These are phyloP conservation scores for Mamestra configurata DNA, from an alignment of 1,140 invertebrate species.

Conservation along the genomic window DNA sequence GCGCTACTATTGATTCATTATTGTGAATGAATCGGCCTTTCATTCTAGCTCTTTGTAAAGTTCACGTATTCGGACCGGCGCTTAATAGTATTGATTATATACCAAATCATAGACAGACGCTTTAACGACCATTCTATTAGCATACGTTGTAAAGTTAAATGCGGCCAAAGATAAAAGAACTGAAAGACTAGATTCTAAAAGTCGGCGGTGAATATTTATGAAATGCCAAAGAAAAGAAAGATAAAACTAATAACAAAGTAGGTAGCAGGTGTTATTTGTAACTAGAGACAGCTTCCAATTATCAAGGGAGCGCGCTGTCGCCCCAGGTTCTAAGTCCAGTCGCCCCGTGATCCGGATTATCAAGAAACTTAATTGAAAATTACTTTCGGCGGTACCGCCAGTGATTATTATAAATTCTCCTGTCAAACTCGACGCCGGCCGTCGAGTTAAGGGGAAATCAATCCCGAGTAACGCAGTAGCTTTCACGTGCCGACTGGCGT, in stretches of 20 bases:
- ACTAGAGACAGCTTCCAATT: constrained; percentile 79
- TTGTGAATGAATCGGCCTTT: constrained; percentile 85
- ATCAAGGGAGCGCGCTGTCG: constrained; percentile 68
- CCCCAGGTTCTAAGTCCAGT: constrained; percentile 64
- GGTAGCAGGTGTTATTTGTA: constrained; percentile 70
- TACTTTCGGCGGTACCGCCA: constrained; percentile 71
- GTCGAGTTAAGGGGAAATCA: constrained; percentile 56
- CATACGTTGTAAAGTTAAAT: constrained; percentile 48
- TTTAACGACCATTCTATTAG: constrained; percentile 60
- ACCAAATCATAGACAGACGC: constrained; percentile 62
- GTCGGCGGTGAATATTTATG: constrained; percentile 38
- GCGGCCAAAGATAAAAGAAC: constrained; percentile 38
- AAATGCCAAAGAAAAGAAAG: constrained; percentile 37
- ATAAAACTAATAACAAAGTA: constrained; percentile 53
- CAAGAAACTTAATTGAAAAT: constrained; percentile 82
- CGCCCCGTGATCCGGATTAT: constrained; percentile 80
- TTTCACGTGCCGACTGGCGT: constrained; percentile 57
- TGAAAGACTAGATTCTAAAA: constrained; percentile 25
- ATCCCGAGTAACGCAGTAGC: constrained; percentile 63
- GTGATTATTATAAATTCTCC: constrained; percentile 72
- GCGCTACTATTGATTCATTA: constrained; percentile 77
- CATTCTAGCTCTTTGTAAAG: constrained; percentile 60
- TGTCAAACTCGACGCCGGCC: constrained; percentile 65
- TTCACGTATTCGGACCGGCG: constrained; percentile 51
- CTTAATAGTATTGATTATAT: constrained; percentile 67